These are phyloP conservation scores for Drusus annulatus DNA, from an alignment of 1,140 invertebrate genomes.

Conservation along the genomic window DNA sequence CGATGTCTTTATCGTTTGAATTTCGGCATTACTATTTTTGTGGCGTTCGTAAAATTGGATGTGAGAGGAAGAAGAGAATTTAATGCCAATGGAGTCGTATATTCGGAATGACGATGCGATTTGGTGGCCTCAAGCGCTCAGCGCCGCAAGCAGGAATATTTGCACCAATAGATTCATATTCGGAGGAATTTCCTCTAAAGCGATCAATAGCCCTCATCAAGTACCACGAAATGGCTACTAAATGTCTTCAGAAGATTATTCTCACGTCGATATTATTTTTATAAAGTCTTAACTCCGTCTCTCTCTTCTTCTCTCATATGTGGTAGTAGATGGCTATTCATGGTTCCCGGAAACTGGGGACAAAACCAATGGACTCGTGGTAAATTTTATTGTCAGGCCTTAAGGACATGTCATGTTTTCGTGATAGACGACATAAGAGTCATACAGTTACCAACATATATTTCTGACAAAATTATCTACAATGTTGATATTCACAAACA, in stretches of 20 bases:
- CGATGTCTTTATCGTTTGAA: slow-evolving; percentile 48
- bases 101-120: slow-evolving; percentile 20
- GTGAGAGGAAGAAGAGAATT: slow-evolving; percentile 33
- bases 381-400: no score
- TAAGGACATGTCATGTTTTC: no score
- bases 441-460: no score
- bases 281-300: background rate
- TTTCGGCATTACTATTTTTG: slow-evolving; percentile 47
- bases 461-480: no score
- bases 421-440: no score
- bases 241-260: background rate
- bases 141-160: background rate
- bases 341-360: no score
- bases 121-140: background rate
- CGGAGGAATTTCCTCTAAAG: background rate
- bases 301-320: background rate
- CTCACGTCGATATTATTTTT: background rate
- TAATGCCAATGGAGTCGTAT: slow-evolving; percentile 25
- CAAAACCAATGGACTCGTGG: no score
- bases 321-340: no score
- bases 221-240: background rate
- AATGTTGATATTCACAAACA: no score
- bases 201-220: background rate
- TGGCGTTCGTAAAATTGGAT: slow-evolving; percentile 44
- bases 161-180: slow-evolving; percentile 7